A percentile compares a stretch with the other conserved stretches of the same genome.
These are phyloP conservation scores for Clarias batrachus DNA, from an alignment of 2,113 vertebrate genomes.

Conservation along the genomic window DNA sequence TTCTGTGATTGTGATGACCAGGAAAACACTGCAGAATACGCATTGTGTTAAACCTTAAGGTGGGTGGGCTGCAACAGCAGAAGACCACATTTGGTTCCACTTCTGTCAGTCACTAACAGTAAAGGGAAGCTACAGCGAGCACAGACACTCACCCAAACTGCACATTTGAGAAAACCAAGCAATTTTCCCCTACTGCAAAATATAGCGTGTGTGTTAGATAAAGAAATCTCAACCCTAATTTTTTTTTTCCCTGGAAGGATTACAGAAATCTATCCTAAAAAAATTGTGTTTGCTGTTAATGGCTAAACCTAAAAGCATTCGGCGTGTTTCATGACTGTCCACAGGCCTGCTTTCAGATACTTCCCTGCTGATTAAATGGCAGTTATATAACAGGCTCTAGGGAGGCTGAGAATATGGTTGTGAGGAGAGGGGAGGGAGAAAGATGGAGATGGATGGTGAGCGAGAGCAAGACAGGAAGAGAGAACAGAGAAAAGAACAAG, in stretches of 20 bases:
- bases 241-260: neutral
- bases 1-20: neutral
- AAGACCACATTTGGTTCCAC: neutral
- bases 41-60: neutral
- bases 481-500: neutral
- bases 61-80: neutral
- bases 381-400: slow-evolving; percentile 61
- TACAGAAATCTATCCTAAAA: neutral
- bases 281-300: neutral
- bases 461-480: neutral
- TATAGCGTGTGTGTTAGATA: too few species aligned
- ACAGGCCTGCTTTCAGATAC: slow-evolving; percentile 54
- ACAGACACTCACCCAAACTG: neutral
- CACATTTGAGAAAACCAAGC: neutral
- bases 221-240: too few species aligned
- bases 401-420: slow-evolving; percentile 28
- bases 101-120: neutral
- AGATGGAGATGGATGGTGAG: slow-evolving; percentile 1
- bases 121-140: neutral
- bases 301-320: neutral
- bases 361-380: slow-evolving; percentile 64
- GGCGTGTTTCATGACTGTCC: slow-evolving; percentile 18
- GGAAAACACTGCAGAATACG: too few species aligned
- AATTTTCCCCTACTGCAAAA: neutral
- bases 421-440: neutral